Conservation (phyloP, 2,113 vertebrate genomes). For the Erinaceus europaeus region DNA sequence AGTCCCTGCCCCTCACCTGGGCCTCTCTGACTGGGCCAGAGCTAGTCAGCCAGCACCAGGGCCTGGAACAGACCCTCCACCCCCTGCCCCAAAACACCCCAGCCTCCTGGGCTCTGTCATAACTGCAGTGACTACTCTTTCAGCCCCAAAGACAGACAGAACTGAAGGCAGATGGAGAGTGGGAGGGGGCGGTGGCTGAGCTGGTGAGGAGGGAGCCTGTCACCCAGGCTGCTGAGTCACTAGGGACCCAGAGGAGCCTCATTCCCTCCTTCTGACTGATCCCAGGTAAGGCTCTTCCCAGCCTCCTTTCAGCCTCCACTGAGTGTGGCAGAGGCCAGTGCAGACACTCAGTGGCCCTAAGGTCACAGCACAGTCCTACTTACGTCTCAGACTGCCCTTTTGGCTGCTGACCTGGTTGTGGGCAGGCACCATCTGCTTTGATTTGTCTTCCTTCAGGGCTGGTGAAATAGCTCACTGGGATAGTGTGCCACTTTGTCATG, state of each 20-base stretch:
- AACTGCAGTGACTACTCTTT: neutral
- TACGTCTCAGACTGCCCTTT: neutral
- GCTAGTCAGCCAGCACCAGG: neutral
- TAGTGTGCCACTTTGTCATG: too few relatives aligned
- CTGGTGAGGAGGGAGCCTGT: too few relatives aligned
- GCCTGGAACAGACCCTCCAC: neutral
- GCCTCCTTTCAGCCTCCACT: neutral
- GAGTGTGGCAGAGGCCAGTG: neutral
- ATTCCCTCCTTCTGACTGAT: neutral
- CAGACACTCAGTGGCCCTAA: too few relatives aligned
- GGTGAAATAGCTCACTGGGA: too few relatives aligned
- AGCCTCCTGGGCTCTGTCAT: neutral
- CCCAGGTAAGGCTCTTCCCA: neutral
- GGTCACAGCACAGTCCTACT: rapidly evolving
- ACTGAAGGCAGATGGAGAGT: neutral
- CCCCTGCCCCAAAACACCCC: neutral
- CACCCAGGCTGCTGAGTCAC: rapidly evolving
- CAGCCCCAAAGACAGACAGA: neutral
- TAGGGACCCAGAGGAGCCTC: neutral
- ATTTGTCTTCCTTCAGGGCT: too few relatives aligned
- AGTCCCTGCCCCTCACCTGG: neutral
- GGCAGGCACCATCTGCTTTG: too few relatives aligned
- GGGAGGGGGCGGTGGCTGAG: neutral
- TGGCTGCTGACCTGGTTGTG: neutral
- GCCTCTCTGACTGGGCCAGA: neutral